These are phyloP conservation scores for Phataginus tricuspis DNA, from an alignment of 2,797 vertebrate genomes.

Conservation along the genomic window DNA sequence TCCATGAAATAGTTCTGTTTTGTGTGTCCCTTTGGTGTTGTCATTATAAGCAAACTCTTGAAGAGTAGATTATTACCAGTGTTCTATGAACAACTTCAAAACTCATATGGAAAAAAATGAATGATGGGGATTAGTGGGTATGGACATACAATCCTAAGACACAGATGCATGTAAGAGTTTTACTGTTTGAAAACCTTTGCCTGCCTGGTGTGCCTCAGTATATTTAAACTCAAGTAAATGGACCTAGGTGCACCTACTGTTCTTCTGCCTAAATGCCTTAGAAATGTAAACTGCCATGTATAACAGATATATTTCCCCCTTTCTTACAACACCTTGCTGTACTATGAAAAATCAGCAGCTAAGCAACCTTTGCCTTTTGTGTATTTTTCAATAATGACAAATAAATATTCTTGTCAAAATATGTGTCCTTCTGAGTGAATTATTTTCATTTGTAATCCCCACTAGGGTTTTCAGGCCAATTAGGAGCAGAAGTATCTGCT, in stretches of 20 bases:
- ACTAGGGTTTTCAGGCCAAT: background rate
- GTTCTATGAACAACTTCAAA: conserved; percentile 88
- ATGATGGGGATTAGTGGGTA: background rate
- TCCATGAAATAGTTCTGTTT: conserved; percentile 53
- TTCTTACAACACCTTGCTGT: conserved; percentile 81
- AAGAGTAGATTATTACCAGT: conserved; percentile 86
- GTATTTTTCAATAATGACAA: conserved; percentile 86
- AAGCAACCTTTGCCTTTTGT: conserved; percentile 82
- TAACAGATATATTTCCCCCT: conserved; percentile 68
- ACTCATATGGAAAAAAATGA: conserved; percentile 67
- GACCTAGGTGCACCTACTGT: conserved; percentile 44
- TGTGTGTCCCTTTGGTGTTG: conserved; percentile 75
- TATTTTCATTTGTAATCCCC: conserved; percentile 54
- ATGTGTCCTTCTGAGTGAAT: conserved; percentile 20
- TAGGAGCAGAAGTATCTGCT: background rate
- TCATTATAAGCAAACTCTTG: conserved; percentile 87
- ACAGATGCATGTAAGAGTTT: conserved; percentile 63
- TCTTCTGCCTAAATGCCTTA: conserved; percentile 87
- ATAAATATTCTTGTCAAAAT: conserved; percentile 85
- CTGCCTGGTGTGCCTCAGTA: conserved; percentile 64
- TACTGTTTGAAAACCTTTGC: conserved; percentile 74
- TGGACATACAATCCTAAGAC: conserved; percentile 26
- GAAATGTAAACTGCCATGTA: conserved; percentile 81
- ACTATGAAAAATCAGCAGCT: conserved; percentile 82
- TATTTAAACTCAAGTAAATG: conserved; percentile 60